Conservation (phyloP, 2,113 vertebrate genomes). For the Piliocolobus tephrosceles region DNA sequence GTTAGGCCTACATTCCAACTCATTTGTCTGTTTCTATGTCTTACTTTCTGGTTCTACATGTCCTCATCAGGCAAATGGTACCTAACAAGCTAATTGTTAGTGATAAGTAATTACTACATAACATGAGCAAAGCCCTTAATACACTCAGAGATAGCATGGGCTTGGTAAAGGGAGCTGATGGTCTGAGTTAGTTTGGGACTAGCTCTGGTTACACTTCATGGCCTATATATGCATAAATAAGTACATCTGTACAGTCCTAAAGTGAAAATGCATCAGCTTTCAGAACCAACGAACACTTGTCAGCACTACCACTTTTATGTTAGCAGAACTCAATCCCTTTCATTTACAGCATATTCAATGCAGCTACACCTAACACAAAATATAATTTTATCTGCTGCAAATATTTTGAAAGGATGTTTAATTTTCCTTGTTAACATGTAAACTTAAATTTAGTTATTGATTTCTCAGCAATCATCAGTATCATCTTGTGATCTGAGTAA, state of each 20-base stretch:
- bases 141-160: background rate
- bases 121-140: background rate
- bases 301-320: too few relatives aligned
- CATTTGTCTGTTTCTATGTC: background rate
- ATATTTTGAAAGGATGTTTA: background rate
- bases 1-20: background rate
- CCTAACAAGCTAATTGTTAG: background rate
- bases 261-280: background rate
- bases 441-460: constrained; percentile 24
- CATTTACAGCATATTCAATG: background rate
- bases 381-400: background rate
- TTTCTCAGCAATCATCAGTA: background rate
- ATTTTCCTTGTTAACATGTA: background rate
- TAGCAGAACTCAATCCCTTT: background rate
- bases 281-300: background rate
- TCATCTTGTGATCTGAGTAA: background rate
- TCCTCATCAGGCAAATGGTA: background rate
- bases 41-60: background rate
- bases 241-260: background rate
- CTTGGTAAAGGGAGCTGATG: background rate
- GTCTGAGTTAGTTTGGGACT: background rate
- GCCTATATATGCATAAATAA: background rate
- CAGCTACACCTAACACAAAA: background rate
- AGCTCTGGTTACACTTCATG: background rate
- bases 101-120: background rate